These are phyloP conservation scores for Uloborus diversus DNA, from an alignment of 1,140 invertebrate species.

Conservation along the genomic window DNA sequence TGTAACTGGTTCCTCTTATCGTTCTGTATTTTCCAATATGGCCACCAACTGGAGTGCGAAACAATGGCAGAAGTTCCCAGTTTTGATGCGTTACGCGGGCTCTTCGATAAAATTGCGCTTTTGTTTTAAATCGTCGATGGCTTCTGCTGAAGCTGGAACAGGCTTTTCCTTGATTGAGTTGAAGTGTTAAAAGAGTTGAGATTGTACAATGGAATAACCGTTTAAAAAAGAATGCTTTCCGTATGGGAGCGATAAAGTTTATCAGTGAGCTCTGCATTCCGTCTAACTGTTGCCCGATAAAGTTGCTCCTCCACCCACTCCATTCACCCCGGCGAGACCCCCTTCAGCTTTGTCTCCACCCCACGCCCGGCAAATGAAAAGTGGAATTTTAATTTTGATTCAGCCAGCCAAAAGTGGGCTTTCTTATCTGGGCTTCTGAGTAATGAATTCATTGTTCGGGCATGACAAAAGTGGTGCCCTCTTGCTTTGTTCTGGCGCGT, in stretches of 20 bases:
- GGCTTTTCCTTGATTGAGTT: slow-evolving; percentile 43
- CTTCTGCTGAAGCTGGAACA: neutral
- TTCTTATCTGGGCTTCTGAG: slow-evolving; percentile 41
- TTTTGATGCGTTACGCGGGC: slow-evolving; percentile 10
- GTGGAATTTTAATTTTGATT: slow-evolving; percentile 56
- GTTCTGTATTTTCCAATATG: slow-evolving; percentile 53
- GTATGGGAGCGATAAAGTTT: slow-evolving; percentile 50
- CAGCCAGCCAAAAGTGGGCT: slow-evolving; percentile 40
- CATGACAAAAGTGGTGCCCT: slow-evolving; percentile 45
- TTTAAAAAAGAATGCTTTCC: slow-evolving; percentile 8
- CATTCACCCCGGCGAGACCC: neutral
- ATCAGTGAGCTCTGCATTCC: slow-evolving; percentile 28
- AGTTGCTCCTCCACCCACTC: too few relatives aligned
- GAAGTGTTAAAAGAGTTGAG: slow-evolving; percentile 37
- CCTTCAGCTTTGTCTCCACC: slow-evolving; percentile 39
- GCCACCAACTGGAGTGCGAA: slow-evolving; percentile 45
- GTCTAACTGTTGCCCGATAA: slow-evolving; percentile 21
- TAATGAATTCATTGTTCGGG: slow-evolving; percentile 47
- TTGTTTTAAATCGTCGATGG: slow-evolving; percentile 37
- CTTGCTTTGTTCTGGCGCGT: slow-evolving; percentile 12
- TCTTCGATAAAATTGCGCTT: slow-evolving; percentile 48
- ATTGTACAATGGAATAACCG: slow-evolving; percentile 15
- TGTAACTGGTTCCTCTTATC: slow-evolving; percentile 50
- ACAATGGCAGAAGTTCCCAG: slow-evolving; percentile 32
- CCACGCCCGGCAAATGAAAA: slow-evolving; percentile 52